Conservation (phyloP, 1,140 invertebrate genomes). For the Tetramorium parvispinum region DNA sequence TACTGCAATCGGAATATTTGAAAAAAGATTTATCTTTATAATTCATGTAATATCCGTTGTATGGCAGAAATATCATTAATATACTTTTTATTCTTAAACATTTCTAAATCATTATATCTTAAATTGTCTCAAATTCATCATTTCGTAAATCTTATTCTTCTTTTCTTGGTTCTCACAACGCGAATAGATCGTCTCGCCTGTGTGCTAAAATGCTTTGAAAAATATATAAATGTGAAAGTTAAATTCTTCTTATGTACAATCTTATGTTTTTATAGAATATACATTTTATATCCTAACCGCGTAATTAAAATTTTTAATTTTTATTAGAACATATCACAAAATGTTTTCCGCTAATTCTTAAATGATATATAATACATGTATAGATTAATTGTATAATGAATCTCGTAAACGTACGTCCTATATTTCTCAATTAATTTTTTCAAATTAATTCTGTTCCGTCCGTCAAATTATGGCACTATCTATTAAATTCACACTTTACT, state of each 20-base stretch:
- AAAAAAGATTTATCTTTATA: constrained; percentile 66
- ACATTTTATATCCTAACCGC: constrained; percentile 61
- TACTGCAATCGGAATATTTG: constrained; percentile 71
- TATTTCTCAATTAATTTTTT: not conserved
- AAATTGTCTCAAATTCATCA: not conserved
- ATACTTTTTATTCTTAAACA: not conserved
- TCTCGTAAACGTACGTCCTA: constrained; percentile 1
- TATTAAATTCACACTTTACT: constrained; percentile 2
- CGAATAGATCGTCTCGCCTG: constrained; percentile 2
- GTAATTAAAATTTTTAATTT: constrained; percentile 55
- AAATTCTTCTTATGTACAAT: constrained; percentile 75
- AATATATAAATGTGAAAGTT: constrained; percentile 69
- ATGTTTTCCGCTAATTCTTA: constrained; percentile 24
- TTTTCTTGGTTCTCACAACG: not conserved
- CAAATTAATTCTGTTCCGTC: constrained; percentile 48
- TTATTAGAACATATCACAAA: constrained; percentile 69
- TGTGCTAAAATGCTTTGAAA: constrained; percentile 36
- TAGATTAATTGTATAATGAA: constrained; percentile 54
- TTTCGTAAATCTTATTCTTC: not conserved
- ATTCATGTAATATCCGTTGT: constrained; percentile 37
- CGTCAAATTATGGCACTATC: constrained; percentile 64
- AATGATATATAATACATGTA: constrained; percentile 50
- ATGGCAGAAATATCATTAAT: constrained; percentile 12
- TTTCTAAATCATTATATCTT: constrained; percentile 23
- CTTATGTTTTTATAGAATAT: constrained; percentile 74